Evolutionary conservation across 2,797 vertebrate species (phyloP).

Genomic region (Picus viridis): DNA sequence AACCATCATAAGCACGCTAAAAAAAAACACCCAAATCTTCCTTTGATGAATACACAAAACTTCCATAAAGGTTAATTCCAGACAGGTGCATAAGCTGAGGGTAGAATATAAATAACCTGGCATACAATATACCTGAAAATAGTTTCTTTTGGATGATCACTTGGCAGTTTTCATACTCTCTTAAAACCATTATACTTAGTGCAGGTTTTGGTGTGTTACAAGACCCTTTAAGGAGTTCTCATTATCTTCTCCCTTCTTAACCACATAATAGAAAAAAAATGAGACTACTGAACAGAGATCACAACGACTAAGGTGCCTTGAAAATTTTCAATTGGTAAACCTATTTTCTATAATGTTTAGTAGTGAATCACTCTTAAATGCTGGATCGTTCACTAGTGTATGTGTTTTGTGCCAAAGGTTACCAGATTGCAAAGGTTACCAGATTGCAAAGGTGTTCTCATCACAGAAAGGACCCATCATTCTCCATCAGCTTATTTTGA

Average conservation of each 20-base stretch:
- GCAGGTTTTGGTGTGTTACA: constrained; percentile 64
- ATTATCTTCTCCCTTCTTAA: constrained; percentile 74
- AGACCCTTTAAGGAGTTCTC: constrained; percentile 55
- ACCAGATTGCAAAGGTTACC: constrained; percentile 72
- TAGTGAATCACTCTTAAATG: constrained; percentile 73
- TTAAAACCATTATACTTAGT: constrained; percentile 63
- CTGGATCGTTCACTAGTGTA: constrained; percentile 69
- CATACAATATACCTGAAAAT: constrained; percentile 32
- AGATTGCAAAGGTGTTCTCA: constrained; percentile 70
- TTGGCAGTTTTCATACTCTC: constrained; percentile 59
- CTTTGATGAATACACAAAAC: constrained; percentile 32
- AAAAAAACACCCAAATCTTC: neutral
- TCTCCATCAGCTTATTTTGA: constrained; percentile 74
- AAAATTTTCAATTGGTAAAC: constrained; percentile 69
- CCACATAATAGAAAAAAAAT: constrained; percentile 67
- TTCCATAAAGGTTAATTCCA: constrained; percentile 29
- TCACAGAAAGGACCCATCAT: constrained; percentile 67
- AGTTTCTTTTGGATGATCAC: constrained; percentile 63
- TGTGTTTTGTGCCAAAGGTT: constrained; percentile 75
- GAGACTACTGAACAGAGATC: constrained; percentile 43
- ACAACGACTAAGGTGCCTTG: constrained; percentile 51
- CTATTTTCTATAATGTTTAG: constrained; percentile 76
- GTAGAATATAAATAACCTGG: neutral
- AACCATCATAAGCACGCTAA: neutral
- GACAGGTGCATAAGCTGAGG: neutral